Evolutionary conservation across 2,888 invertebrate species (phyloP).

Genomic region (Chymomyza amoena): DNA sequence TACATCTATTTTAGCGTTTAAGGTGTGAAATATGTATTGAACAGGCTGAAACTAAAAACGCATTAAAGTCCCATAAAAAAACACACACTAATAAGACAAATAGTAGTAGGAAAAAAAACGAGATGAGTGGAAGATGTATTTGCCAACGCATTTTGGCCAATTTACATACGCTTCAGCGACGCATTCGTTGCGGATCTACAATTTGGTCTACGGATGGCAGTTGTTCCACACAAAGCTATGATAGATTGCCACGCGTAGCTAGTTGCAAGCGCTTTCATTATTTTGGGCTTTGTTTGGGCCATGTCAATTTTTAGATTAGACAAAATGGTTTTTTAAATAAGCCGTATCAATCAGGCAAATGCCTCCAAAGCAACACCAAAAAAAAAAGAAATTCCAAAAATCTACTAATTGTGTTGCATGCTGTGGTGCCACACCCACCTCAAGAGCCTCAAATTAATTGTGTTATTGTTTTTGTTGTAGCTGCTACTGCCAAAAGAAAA

Average conservation of each 20-base stretch:
- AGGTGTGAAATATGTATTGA: constrained; percentile 65
- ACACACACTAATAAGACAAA: background rate
- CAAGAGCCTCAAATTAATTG: constrained; percentile 23
- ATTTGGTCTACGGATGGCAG: constrained; percentile 26
- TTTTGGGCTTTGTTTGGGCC: constrained; percentile 32
- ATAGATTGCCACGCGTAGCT: background rate
- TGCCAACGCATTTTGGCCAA: constrained; percentile 62
- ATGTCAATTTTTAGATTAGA: constrained; percentile 52
- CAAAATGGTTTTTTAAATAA: constrained; percentile 65
- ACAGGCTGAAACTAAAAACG: background rate
- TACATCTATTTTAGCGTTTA: constrained; percentile 46
- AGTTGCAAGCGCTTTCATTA: constrained; percentile 24
- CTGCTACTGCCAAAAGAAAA: constrained; percentile 50
- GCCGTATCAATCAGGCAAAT: constrained; percentile 67
- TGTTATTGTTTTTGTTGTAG: constrained; percentile 23
- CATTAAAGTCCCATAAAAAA: background rate
- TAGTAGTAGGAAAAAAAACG: constrained; percentile 21
- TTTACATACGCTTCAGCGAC: constrained; percentile 54
- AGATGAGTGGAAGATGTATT: constrained; percentile 31
- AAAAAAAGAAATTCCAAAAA: background rate
- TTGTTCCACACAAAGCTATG: constrained; percentile 12
- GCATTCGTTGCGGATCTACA: constrained; percentile 49
- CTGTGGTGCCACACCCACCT: constrained; percentile 45
- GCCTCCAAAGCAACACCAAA: constrained; percentile 12
- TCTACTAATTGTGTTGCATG: constrained; percentile 47